These are phyloP conservation scores for Psilopsiagon aurifrons DNA, from an alignment of 2,113 vertebrate genomes.

Conservation along the genomic window DNA sequence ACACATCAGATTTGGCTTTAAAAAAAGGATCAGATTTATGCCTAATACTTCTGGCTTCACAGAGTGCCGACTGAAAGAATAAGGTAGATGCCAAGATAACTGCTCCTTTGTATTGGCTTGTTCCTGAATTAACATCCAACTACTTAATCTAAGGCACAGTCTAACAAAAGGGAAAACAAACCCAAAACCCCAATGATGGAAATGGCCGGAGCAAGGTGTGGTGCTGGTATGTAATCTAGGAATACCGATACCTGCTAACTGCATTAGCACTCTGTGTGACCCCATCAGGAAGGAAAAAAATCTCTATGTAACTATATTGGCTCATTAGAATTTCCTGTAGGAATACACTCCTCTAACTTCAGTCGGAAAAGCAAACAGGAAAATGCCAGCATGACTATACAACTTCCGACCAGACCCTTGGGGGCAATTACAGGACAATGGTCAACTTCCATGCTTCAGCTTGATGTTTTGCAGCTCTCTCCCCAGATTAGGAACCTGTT, in stretches of 20 bases:
- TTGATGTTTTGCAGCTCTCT: background rate
- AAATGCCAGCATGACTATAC: background rate
- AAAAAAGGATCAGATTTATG: constrained; percentile 29
- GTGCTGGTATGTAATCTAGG: background rate
- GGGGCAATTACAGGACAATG: background rate
- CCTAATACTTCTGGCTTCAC: constrained; percentile 13
- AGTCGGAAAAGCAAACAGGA: background rate
- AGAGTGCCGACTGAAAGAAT: background rate
- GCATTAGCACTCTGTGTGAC: constrained; percentile 46
- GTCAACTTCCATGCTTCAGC: background rate
- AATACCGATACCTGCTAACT: background rate
- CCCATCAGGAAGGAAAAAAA: constrained; percentile 45
- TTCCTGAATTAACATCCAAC: constrained; percentile 24
- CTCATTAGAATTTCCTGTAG: constrained; percentile 45
- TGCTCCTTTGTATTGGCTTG: background rate
- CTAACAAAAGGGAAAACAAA: background rate
- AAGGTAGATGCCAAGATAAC: constrained; percentile 6
- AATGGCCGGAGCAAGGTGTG: background rate
- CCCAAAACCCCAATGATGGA: background rate
- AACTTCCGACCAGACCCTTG: background rate
- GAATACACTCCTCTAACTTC: background rate
- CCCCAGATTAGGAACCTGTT: background rate
- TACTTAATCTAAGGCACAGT: background rate
- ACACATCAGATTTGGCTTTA: constrained; percentile 12
- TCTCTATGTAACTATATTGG: constrained; percentile 32